Conservation (phyloP, 2,888 invertebrate genomes). For the Crocallis elinguaria region DNA sequence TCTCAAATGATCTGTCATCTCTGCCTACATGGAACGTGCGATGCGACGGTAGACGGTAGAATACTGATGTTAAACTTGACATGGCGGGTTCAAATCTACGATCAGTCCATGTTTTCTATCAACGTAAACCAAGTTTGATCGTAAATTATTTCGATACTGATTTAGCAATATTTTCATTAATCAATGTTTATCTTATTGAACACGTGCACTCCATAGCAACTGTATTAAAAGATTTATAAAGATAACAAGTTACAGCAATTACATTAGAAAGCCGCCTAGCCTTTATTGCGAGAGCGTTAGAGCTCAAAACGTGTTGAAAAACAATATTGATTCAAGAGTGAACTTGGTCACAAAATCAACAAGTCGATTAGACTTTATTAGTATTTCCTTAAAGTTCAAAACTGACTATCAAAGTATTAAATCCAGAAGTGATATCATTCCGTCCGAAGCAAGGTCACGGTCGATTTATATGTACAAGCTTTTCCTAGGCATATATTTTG, state of each 20-base stretch:
- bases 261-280: no score
- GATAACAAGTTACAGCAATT: not conserved
- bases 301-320: not conserved
- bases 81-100: no score
- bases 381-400: not conserved
- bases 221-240: slow-evolving; percentile 4
- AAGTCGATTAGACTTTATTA: not conserved
- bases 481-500: no score
- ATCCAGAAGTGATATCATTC: slow-evolving; percentile 7
- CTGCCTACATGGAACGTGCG: no score
- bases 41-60: no score
- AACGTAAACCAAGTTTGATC: no score
- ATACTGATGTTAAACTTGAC: no score
- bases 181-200: slow-evolving; percentile 7
- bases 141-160: no score
- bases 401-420: not conserved
- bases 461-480: not conserved
- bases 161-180: not conserved
- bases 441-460: slow-evolving; percentile 6
- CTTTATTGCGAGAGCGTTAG: not conserved
- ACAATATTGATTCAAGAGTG: not conserved
- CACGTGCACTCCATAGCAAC: slow-evolving; percentile 13
- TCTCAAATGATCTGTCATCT: no score
- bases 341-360: not conserved
- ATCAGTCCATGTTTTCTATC: no score